Base-by-base conservation (phyloP, 1,140 invertebrate genomes). In the Drosophila suzukii region DNA sequence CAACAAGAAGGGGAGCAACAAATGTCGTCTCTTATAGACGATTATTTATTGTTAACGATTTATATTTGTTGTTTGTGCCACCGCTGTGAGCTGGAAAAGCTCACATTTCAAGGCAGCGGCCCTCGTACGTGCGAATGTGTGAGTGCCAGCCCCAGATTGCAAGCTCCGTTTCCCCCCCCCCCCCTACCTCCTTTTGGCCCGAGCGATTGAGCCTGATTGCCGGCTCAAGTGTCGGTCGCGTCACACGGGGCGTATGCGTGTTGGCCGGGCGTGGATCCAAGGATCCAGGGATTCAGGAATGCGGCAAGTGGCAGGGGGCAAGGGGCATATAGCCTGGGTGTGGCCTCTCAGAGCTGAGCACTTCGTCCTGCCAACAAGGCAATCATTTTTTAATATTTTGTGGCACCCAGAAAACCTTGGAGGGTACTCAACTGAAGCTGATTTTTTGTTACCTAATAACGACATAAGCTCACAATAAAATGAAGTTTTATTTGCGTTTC, bases 41-140 rank as follows among this genome's bases (percentile, higher is more conserved):
- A 89, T 88, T 88, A 88, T 88, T 88, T 88, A 88, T 88, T 88
- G 83, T 89, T 88, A 84, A 89, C 83, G 84, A 89, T 88, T 88
- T 89, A 88, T 88, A 88, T 88, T 76, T 76, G 60, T 78, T 85
- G 78, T 57, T 76, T 49, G 62, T 70, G 53, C 39, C 41, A 53
- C 15, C 46, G 61, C 39, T 60, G 58, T 4, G 24, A 24, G 24
- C 56, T 57, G 51, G 76, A 62, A 68, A 57, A 72, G 83, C 84
- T 88, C 73, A 58, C 75, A 82, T 88, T 86, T 79, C 83, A 78
- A 81, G 76, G 75, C 83, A 51, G 57, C 38, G 43, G 24, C 56
- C 63, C 56, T 60, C 43, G 79, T 86, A 79, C 79, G 83, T 86
- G 84, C 75, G 51, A 80, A 70, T 73, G 79, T 83, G 62, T 73